These are phyloP conservation scores for Gadus macrocephalus DNA, from an alignment of 2,113 vertebrate species.

Conservation along the genomic window DNA sequence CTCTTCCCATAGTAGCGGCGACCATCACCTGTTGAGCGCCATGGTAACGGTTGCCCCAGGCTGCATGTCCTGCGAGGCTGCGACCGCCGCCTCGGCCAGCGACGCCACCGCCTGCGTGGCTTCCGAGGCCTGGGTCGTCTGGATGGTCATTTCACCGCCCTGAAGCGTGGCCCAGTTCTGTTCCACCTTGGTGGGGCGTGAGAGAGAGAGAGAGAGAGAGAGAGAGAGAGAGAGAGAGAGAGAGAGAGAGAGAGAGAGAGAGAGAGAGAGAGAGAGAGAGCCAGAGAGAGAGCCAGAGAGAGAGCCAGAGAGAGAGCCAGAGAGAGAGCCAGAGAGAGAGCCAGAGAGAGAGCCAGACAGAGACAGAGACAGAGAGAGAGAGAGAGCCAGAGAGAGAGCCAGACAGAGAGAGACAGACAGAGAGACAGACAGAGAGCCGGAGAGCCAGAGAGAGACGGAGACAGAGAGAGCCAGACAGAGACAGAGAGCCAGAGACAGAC, in stretches of 20 bases:
- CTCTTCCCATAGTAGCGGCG: not conserved
- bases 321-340: no score
- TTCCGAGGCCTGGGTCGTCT: slow-evolving; percentile 93
- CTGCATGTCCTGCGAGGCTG: slow-evolving; percentile 93
- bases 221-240: no score
- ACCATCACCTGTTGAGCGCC: slow-evolving; percentile 91
- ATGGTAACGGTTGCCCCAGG: slow-evolving; percentile 94
- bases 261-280: no score
- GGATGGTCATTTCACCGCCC: slow-evolving; percentile 97
- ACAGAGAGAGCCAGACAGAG: not conserved
- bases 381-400: no score
- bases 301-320: no score
- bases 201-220: not conserved
- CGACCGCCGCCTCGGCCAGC: slow-evolving; percentile 90
- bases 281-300: no score
- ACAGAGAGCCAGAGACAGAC: not conserved
- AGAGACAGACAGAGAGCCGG: no score
- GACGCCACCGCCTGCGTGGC: slow-evolving; percentile 96
- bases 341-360: no score
- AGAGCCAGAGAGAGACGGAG: no score
- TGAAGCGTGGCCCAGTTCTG: slow-evolving; percentile 96
- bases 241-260: no score
- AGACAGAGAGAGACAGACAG: no score
- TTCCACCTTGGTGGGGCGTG: slow-evolving; percentile 51
- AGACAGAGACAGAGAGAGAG: no score